Percentiles rank a stretch among this genome's conserved stretches.
Conservation (phyloP, 30 jellyfish, hydroid and myxozoan genomes). For the Rhopilema esculentum region DNA sequence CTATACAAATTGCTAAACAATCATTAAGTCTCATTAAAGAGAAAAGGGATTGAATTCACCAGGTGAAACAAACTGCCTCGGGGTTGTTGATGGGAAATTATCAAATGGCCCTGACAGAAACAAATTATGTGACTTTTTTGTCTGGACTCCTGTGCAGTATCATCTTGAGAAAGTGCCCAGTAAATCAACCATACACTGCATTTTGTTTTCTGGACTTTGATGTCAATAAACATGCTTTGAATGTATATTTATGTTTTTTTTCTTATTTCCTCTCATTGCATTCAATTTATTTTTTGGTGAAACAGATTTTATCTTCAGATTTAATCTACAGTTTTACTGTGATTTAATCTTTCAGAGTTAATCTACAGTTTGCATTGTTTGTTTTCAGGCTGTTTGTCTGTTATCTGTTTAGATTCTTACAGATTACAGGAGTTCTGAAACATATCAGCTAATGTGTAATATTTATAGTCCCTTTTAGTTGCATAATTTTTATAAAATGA, state of each 20-base stretch:
- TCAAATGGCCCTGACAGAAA: too few species aligned
- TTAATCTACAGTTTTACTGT: neutral
- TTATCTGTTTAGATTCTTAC: neutral
- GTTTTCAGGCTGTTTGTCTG: neutral
- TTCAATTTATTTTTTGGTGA: neutral
- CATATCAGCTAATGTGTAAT: neutral
- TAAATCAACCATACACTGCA: slow-evolving; percentile 3
- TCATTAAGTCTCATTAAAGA: too few species aligned
- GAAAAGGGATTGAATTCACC: too few species aligned
- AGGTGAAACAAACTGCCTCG: too few species aligned
- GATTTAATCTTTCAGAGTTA: neutral
- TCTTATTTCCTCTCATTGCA: neutral
- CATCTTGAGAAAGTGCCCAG: slow-evolving; percentile 31
- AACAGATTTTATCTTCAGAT: neutral
- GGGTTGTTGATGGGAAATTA: too few species aligned
- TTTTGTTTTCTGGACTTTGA: slow-evolving; percentile 23
- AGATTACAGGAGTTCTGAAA: neutral
- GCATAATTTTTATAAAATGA: neutral
- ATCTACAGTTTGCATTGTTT: neutral
- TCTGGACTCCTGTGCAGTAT: too few species aligned
- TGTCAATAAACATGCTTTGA: neutral
- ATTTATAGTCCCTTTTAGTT: neutral
- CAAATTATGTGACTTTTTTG: too few species aligned
- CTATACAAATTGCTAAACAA: too few species aligned
- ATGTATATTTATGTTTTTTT: neutral